These are phyloP conservation scores for Bombus huntii DNA, from an alignment of 1,140 invertebrate genomes.

Conservation along the genomic window DNA sequence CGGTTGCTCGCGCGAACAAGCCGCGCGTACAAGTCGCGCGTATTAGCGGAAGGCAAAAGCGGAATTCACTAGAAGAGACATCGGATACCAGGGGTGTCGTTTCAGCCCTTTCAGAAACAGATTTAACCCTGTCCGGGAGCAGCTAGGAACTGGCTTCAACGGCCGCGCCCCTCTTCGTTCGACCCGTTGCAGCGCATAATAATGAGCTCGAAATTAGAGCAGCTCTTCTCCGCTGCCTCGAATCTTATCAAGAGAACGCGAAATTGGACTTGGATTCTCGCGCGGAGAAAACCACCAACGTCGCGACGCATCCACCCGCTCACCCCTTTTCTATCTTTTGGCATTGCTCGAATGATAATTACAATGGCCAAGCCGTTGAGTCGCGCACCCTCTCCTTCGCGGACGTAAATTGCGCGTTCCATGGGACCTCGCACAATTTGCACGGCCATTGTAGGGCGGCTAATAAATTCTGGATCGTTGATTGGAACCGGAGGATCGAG, in stretches of 20 bases:
- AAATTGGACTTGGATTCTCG: constrained; percentile 45
- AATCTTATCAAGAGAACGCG: constrained; percentile 39
- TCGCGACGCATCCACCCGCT: background rate
- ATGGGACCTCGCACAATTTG: constrained; percentile 30
- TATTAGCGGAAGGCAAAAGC: constrained; percentile 1
- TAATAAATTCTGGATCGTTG: constrained; percentile 43
- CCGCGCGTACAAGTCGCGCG: background rate
- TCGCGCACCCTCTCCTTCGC: background rate
- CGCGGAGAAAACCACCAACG: background rate
- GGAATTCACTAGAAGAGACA: constrained; percentile 10
- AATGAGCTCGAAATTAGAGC: constrained; percentile 50
- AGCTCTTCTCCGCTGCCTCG: background rate
- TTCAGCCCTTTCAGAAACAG: constrained; percentile 52
- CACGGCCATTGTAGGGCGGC: constrained; percentile 10
- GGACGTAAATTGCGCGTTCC: constrained; percentile 39
- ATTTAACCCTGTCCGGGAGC: constrained; percentile 39
- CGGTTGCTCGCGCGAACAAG: background rate
- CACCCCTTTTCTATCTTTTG: background rate
- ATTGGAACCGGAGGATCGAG: constrained; percentile 18
- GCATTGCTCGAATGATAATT: constrained; percentile 23
- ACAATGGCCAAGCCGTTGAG: background rate
- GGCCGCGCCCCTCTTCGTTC: background rate
- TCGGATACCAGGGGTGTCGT: constrained; percentile 28
- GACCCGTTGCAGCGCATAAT: constrained; percentile 36
- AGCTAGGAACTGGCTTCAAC: background rate